Evolutionary conservation across 2,888 invertebrate species (phyloP).

Genomic region (Tethea ocularis): DNA sequence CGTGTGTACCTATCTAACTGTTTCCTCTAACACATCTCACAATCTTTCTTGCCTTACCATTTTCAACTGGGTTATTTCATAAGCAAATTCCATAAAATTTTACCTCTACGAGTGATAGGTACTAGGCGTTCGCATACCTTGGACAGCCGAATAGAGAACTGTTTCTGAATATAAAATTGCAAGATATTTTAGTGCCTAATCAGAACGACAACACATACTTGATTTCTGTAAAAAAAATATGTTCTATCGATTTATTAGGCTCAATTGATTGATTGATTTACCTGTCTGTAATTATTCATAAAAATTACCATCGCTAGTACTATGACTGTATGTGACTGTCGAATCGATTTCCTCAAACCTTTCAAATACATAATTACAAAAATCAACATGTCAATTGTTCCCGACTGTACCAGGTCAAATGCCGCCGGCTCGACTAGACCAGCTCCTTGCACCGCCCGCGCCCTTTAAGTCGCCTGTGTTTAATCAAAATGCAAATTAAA

Average conservation of each 20-base stretch:
- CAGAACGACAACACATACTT: too few species aligned
- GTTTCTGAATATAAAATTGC: neutral
- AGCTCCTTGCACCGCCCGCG: conserved; percentile 20
- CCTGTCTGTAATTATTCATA: too few species aligned
- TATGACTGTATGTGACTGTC: too few species aligned
- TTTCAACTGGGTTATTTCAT: neutral
- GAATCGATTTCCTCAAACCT: too few species aligned
- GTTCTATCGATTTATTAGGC: too few species aligned
- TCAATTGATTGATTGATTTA: too few species aligned
- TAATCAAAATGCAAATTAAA: conserved; percentile 70
- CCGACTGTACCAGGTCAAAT: neutral
- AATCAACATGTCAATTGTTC: neutral
- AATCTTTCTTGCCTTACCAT: too few species aligned
- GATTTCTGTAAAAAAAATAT: too few species aligned
- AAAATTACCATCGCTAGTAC: too few species aligned
- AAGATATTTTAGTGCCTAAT: too few species aligned
- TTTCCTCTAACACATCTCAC: neutral
- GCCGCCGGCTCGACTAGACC: conserved; percentile 12
- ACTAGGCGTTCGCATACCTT: neutral
- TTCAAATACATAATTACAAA: too few species aligned
- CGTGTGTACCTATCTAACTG: too few species aligned
- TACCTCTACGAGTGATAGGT: conserved; percentile 1
- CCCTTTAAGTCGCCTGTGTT: conserved; percentile 50
- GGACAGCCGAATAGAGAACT: neutral
- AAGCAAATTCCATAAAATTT: conserved; percentile 2